Evolutionary conservation across 2,888 invertebrate genomes (phyloP), one percentile per base, ranked within the genome.

Genomic region (Brachyopa scutellaris): DNA sequence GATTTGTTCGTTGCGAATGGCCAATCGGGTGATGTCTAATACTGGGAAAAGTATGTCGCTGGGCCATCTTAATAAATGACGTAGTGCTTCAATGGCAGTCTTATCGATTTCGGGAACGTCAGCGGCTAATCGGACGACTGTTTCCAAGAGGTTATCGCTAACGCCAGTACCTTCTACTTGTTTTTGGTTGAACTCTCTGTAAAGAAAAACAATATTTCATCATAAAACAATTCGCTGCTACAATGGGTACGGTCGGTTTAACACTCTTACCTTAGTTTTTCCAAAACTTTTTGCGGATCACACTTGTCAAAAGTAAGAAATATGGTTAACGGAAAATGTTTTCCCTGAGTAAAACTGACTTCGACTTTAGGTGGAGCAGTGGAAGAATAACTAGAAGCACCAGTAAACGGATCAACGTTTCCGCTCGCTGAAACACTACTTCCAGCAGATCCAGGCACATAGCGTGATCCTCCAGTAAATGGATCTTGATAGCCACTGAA

Each of bases 21-120:
- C 95, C 87, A 98, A 91, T 84, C 99, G 93, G 9, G 97, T 92
- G 3, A 98, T 91, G 88, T 99, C 99, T 85, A 99, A 90, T 3
- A 95, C 95, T 0, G 99, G 99, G 88, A 98, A 97, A 1, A 97
- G 92, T 84, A 94, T 93, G 87, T 96, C 95, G 88, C 82, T 89
- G 85, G 92, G 89, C 89, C 89, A 89, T 57, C 87, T 85, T 0
- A 89, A 64, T 17, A 89, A 69, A 72, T 87, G 84, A 15, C 85
- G 86, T 2, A 89, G 57, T 0, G 88, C 88, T 67, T 89, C 89
- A 51, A 89, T 82, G 1, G 93, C 92, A 83, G 92, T 92, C 17
- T 91, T 85, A 51, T 90, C 88, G 3, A 88, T 59, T 47, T 86
- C 87, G 0, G 87, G 86, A 0, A 84, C 49, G 19, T 84, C 91